Evolutionary conservation across 2,888 invertebrate genomes (phyloP), one percentile per base, ranked within the genome.

Genomic region (Podabrus alpinus): DNA sequence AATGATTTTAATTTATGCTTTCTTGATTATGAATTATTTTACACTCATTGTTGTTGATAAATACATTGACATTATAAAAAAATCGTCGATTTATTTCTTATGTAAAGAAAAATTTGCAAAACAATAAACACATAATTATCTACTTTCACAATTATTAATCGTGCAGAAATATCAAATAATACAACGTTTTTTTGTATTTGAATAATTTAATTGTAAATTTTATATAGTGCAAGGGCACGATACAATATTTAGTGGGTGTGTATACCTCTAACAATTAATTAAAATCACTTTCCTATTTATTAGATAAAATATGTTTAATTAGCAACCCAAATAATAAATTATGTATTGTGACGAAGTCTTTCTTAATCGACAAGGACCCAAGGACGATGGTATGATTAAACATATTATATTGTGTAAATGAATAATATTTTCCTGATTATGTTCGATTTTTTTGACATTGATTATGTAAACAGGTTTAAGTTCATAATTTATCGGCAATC

Each of bases 171-270:
- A 24, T 61, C 61, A 24, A 59, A 59, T 29, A 45, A 16, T 68
- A 29, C 67, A 67, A 24, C 25, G n/a, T 16, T 68, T 68, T 68
- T 25, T 59, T 19, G 11, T 66, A 15, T 15, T 29, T 59, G 16
- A 17, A 59, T 17, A 16, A 67, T 45, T 15, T 16, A 67, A 24
- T 17, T 16, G 21, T 69, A 11, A 60, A 61, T 61, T 61, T 25
- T 61, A 69, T 69, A 61, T 69, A 69, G 69, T 69, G 69, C 69
- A 69, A 69, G 69, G 69, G 25, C 69, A 69, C 59, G 59, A 68
- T 5, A 11, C 59, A 16, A 19, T 68, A 19, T 59, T 29, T 59
- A 68, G 17, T 59, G 19, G 68, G 68, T 25, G 68, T 68, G 68
- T 68, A 21, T 66, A 11, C 45, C 45, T 67, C 59, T 68, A 68